phyloP scores from a whole-genome alignment of 1,140 invertebrate genomes.

The Manduca sexta region DNA sequence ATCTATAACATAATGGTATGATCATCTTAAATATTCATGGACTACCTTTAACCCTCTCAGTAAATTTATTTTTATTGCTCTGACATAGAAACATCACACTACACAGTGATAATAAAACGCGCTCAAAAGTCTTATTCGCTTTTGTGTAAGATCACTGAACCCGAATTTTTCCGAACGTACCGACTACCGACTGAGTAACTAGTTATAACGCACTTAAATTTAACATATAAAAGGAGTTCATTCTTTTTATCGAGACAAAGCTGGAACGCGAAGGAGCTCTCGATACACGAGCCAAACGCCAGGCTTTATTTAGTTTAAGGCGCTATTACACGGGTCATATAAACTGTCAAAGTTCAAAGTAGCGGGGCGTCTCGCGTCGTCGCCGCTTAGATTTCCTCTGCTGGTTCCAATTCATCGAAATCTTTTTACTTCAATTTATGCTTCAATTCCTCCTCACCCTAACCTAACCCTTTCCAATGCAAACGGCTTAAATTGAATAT shows the following conservation, averaged over 20 bases:
- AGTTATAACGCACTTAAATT: too few relatives aligned
- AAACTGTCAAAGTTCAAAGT: constrained; percentile 66
- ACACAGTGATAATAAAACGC: too few relatives aligned
- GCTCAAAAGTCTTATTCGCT: not conserved
- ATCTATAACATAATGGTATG: too few relatives aligned
- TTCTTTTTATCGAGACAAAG: constrained; percentile 39
- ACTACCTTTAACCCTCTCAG: too few relatives aligned
- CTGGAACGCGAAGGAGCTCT: constrained; percentile 32
- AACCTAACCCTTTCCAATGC: not conserved
- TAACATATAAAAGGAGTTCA: too few relatives aligned
- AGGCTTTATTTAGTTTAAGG: constrained; percentile 70
- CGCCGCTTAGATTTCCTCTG: constrained; percentile 20
- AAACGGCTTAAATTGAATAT: not conserved
- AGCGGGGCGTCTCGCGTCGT: constrained; percentile 40
- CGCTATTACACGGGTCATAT: constrained; percentile 70
- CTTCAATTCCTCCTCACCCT: constrained; percentile 10
- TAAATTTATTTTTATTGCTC: too few relatives aligned
- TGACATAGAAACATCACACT: too few relatives aligned
- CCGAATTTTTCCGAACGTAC: too few relatives aligned
- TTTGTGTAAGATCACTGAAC: too few relatives aligned
- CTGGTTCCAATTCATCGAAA: constrained; percentile 30
- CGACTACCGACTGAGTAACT: too few relatives aligned
- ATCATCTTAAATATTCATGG: too few relatives aligned
- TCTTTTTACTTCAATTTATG: constrained; percentile 35
- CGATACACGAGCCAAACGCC: constrained; percentile 58